Evolutionary conservation across 2,888 invertebrate species (phyloP).

Genomic region (Yponomeuta malinellus): DNA sequence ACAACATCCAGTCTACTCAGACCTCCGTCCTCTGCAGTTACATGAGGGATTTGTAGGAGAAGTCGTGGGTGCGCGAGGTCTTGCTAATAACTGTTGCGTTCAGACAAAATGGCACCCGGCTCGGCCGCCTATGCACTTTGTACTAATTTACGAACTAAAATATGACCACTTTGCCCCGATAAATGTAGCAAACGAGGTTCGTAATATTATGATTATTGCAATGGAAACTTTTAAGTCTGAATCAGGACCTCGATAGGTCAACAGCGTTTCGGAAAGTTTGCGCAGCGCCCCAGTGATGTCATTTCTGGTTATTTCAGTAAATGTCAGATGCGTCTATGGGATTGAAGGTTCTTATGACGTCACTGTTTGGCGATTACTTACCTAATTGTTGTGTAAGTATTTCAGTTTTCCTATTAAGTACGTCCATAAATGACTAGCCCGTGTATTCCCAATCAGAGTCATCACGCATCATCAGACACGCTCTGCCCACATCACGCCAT

Average conservation of each 20-base stretch:
- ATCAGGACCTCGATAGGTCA: neutral
- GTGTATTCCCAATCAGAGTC: too few species aligned
- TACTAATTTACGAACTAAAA: conserved; percentile 10
- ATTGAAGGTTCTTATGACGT: neutral
- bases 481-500: too few species aligned
- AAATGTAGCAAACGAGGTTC: conserved; percentile 3
- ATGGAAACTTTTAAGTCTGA: conserved; percentile 9
- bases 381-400: too few species aligned
- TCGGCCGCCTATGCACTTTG: conserved; percentile 15
- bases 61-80: conserved; percentile 4
- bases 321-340: neutral
- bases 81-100: conserved; percentile 18
- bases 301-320: neutral
- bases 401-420: too few species aligned
- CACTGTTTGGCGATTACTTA: neutral
- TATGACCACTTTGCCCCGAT: conserved; percentile 10
- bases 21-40: neutral
- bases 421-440: too few species aligned
- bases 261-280: neutral
- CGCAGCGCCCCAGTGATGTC: neutral
- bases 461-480: too few species aligned
- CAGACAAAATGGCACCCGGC: conserved; percentile 29
- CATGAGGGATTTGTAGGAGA: neutral
- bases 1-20: neutral
- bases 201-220: conserved; percentile 7